Evolutionary conservation across 2,888 invertebrate genomes (phyloP).

Genomic region (Gnatocerus cornutus): DNA sequence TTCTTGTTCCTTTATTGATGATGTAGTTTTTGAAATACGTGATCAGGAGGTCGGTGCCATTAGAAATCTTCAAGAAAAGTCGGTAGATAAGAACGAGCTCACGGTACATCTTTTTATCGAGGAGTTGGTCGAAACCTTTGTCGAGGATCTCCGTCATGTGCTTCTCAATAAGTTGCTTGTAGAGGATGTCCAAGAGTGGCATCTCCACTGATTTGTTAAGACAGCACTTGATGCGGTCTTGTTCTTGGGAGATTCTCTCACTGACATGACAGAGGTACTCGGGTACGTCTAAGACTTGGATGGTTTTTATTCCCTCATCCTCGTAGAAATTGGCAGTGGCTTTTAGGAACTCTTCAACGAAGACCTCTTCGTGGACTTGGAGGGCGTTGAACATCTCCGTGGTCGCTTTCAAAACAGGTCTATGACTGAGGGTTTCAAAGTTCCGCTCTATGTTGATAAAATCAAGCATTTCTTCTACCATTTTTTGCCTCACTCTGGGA

Average conservation of each 20-base stretch:
- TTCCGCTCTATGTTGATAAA: constrained; percentile 92
- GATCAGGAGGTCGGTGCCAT: constrained; percentile 89
- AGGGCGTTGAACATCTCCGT: constrained; percentile 95
- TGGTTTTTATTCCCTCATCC: constrained; percentile 90
- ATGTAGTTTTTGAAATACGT: constrained; percentile 92
- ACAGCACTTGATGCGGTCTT: constrained; percentile 85
- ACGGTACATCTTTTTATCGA: constrained; percentile 88
- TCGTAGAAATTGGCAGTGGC: constrained; percentile 93
- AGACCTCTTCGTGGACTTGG: constrained; percentile 90
- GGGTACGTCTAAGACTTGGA: constrained; percentile 91
- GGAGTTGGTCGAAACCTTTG: constrained; percentile 89
- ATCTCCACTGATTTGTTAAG: constrained; percentile 91
- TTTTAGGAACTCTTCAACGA: constrained; percentile 88
- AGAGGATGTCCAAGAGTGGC: constrained; percentile 88
- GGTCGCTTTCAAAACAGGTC: constrained; percentile 86
- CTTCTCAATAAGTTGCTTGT: constrained; percentile 91
- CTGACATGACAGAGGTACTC: constrained; percentile 82
- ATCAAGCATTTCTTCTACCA: constrained; percentile 90
- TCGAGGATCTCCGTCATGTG: constrained; percentile 89
- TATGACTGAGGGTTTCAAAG: constrained; percentile 91
- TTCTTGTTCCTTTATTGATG: constrained; percentile 93
- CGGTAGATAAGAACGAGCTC: constrained; percentile 92
- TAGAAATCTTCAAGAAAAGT: constrained; percentile 89
- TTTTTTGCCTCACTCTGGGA: constrained; percentile 86
- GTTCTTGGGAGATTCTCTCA: constrained; percentile 91